These are phyloP conservation scores for Sebastes kiyomatsui DNA, from an alignment of 2,797 vertebrate species.

Conservation along the genomic window DNA sequence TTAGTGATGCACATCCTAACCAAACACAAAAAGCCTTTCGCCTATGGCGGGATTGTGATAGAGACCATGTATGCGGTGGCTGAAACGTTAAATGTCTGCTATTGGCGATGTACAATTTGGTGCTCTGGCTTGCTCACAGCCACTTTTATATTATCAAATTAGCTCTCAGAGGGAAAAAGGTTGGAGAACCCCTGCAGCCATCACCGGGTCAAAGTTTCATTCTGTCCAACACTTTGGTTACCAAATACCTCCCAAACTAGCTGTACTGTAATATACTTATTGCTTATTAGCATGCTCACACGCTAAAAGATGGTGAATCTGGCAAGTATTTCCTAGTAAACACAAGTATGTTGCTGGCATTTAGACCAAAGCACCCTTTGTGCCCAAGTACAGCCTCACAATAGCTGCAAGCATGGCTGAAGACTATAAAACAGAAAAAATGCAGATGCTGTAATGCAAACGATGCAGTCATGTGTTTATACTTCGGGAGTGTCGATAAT, in stretches of 20 bases:
- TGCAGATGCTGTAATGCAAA: no score
- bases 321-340: background rate
- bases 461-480: background rate
- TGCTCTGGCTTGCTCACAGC: no score
- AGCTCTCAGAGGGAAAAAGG: no score
- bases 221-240: background rate
- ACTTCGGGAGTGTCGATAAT: background rate
- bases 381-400: background rate
- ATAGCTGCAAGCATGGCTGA: background rate
- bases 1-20: no score
- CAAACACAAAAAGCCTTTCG: no score
- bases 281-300: background rate
- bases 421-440: background rate
- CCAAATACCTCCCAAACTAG: background rate
- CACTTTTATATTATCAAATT: no score
- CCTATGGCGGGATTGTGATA: no score
- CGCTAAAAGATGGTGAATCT: background rate
- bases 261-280: background rate
- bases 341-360: background rate
- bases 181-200: background rate
- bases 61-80: no score
- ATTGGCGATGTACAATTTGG: no score
- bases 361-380: background rate
- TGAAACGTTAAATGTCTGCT: no score
- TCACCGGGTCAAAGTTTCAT: background rate